phyloP scores from a whole-genome alignment of 2,888 invertebrate species.

The Diploptera punctata region DNA sequence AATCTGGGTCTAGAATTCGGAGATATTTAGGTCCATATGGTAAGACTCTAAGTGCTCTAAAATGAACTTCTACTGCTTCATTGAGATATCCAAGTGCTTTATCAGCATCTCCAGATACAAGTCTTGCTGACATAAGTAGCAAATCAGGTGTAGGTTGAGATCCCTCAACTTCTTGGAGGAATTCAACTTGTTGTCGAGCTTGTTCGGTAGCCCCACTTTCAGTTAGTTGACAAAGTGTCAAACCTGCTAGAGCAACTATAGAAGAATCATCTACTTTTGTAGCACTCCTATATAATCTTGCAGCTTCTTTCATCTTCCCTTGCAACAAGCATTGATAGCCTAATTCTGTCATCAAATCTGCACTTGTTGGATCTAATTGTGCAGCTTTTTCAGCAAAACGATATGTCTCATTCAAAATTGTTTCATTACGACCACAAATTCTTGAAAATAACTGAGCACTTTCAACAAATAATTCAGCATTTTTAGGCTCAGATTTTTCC shows the following conservation, averaged over 20 bases:
- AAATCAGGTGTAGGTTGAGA: conserved; percentile 71
- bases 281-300: conserved; percentile 78
- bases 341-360: conserved; percentile 79
- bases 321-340: conserved; percentile 81
- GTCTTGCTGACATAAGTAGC: conserved; percentile 71
- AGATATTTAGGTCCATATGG: conserved; percentile 80
- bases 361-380: conserved; percentile 70
- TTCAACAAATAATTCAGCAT: conserved; percentile 72
- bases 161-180: conserved; percentile 62
- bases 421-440: conserved; percentile 69
- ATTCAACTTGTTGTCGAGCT: conserved; percentile 74
- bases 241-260: conserved; percentile 77
- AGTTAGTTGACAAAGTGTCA: conserved; percentile 81
- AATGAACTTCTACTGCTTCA: conserved; percentile 65
- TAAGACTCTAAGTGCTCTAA: conserved; percentile 58
- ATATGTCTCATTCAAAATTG: conserved; percentile 75
- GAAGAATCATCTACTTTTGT: conserved; percentile 86
- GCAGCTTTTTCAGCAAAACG: conserved; percentile 81
- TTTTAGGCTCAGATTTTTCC: conserved; percentile 78
- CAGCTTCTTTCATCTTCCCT: conserved; percentile 78
- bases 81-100: conserved; percentile 66
- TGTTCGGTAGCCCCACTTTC: conserved; percentile 75
- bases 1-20: conserved; percentile 81
- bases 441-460: conserved; percentile 69
- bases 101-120: conserved; percentile 61